Evolutionary conservation across 1,140 invertebrate genomes (phyloP).

Genomic region (Papilio machaon): DNA sequence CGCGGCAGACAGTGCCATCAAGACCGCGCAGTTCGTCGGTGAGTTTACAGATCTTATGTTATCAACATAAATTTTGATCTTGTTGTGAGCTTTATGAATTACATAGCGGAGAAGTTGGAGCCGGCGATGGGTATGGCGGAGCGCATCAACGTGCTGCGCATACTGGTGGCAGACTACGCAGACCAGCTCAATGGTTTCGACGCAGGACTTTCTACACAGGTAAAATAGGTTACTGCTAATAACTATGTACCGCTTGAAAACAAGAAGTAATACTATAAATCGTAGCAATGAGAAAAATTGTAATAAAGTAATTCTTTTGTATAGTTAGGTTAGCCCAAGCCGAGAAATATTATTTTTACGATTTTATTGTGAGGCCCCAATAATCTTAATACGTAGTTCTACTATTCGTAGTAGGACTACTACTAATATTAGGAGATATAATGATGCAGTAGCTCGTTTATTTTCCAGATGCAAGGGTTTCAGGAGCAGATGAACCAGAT

Average conservation of each 20-base stretch:
- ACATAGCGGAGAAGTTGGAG: slow-evolving; percentile 58
- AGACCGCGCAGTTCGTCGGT: slow-evolving; percentile 53
- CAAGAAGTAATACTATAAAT: too few species aligned
- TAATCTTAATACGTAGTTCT: too few species aligned
- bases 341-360: too few species aligned
- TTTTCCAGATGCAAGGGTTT: slow-evolving; percentile 63
- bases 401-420: neutral
- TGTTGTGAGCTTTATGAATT: neutral
- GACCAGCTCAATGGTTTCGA: slow-evolving; percentile 68
- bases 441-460: neutral
- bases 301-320: too few species aligned
- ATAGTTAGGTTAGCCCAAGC: too few species aligned
- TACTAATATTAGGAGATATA: neutral
- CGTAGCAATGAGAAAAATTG: too few species aligned
- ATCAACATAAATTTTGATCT: neutral
- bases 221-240: slow-evolving; percentile 26
- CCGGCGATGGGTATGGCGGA: slow-evolving; percentile 51
- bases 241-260: too few species aligned
- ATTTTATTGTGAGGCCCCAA: too few species aligned
- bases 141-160: slow-evolving; percentile 53
- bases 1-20: slow-evolving; percentile 52
- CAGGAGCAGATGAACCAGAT: slow-evolving; percentile 66
- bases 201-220: slow-evolving; percentile 63
- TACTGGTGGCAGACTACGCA: slow-evolving; percentile 60
- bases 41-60: slow-evolving; percentile 15